Percentiles rank a stretch among this genome's conserved stretches.
phyloP scores from a whole-genome alignment of 2,113 vertebrate species.

The Scytalopus superciliaris region DNA sequence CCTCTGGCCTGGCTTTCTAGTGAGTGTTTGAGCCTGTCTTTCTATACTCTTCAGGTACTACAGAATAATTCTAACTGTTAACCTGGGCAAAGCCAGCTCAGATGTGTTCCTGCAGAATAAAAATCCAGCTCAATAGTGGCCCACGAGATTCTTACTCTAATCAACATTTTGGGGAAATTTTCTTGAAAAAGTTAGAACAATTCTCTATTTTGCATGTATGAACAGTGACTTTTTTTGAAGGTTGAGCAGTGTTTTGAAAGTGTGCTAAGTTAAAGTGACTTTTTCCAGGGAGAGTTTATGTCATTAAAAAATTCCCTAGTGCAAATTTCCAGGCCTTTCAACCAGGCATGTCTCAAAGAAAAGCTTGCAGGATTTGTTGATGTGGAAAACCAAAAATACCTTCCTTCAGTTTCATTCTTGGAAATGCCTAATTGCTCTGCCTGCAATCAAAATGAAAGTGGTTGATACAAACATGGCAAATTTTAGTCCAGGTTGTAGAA shows the following conservation, averaged over 20 bases:
- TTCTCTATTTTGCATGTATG: background rate
- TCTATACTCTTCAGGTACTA: background rate
- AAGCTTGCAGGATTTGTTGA: background rate
- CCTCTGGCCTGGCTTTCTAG: background rate
- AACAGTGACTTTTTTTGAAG: background rate
- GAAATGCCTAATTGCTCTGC: background rate
- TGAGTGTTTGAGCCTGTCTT: background rate
- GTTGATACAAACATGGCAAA: background rate
- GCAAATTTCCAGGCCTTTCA: background rate
- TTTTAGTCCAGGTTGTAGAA: background rate
- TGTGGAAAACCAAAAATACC: background rate
- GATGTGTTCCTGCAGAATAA: background rate
- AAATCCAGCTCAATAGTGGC: background rate
- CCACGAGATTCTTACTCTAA: background rate
- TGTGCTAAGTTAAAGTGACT: background rate
- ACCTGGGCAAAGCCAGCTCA: background rate
- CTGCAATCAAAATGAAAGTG: background rate
- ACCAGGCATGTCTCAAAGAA: background rate
- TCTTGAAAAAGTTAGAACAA: background rate
- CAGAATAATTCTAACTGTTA: background rate
- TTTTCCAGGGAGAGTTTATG: background rate
- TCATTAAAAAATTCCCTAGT: background rate
- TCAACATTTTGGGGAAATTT: background rate
- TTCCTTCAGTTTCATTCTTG: background rate
- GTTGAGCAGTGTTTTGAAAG: background rate